Evolutionary conservation across 2,113 vertebrate genomes (phyloP).

Genomic region (Hypocryptadius cinnamomeus): DNA sequence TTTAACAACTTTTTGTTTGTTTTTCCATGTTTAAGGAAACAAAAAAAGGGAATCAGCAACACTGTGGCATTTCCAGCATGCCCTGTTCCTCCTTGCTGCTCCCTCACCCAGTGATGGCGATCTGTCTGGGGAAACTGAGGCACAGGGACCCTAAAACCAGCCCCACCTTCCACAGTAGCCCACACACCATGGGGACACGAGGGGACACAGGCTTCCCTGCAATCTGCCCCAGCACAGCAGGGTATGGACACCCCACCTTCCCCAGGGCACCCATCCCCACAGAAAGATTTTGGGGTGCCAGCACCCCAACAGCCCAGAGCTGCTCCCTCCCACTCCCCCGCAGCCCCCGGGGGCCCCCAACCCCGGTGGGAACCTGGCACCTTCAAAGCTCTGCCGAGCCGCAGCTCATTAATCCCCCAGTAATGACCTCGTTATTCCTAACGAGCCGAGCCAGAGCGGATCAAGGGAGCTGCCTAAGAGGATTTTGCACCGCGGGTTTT

Average conservation of each 20-base stretch:
- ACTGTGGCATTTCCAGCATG: fast-evolving
- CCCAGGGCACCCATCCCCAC: not conserved
- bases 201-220: not conserved
- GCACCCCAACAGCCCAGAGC: not conserved
- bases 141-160: not conserved
- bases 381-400: not conserved
- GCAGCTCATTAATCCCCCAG: conserved; percentile 31
- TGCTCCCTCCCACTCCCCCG: fast-evolving
- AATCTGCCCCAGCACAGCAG: no score
- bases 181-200: not conserved
- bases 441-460: not conserved
- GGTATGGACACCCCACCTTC: not conserved
- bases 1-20: not conserved
- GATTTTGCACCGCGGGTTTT: not conserved
- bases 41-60: not conserved
- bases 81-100: not conserved
- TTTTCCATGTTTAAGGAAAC: not conserved
- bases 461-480: conserved; percentile 34
- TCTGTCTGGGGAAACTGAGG: not conserved
- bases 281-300: not conserved
- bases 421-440: conserved; percentile 54
- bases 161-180: not conserved
- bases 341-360: not conserved
- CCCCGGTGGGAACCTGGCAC: not conserved
- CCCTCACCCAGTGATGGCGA: fast-evolving